phyloP scores from a whole-genome alignment of 2,888 invertebrate genomes.

The Pachymerium ferrugineum region DNA sequence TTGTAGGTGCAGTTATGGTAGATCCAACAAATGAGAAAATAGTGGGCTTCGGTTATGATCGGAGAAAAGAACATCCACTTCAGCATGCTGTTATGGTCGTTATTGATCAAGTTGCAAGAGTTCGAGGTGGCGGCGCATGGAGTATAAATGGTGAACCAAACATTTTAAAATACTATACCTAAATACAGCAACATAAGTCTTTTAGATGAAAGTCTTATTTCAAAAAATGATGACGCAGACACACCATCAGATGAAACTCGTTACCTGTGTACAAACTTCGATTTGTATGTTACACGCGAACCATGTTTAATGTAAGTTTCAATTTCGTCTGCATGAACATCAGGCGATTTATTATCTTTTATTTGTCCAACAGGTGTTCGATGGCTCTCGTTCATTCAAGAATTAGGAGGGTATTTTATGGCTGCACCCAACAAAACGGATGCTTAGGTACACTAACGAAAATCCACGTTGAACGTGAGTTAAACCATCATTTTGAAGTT shows the following conservation, averaged over 20 bases:
- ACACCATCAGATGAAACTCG: slow-evolving; percentile 48
- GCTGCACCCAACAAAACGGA: slow-evolving; percentile 52
- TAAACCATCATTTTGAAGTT: slow-evolving; percentile 91
- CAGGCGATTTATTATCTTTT: slow-evolving; percentile 9
- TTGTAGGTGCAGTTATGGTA: slow-evolving; percentile 60
- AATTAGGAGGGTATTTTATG: slow-evolving; percentile 71
- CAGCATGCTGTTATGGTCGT: slow-evolving; percentile 81
- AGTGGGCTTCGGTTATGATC: slow-evolving; percentile 59
- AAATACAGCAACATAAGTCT: too few species aligned
- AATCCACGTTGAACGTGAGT: slow-evolving; percentile 67
- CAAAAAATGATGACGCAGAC: slow-evolving; percentile 40
- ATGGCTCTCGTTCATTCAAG: slow-evolving; percentile 94
- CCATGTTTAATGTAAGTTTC: slow-evolving; percentile 72
- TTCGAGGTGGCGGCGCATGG: slow-evolving; percentile 72
- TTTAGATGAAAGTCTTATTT: not conserved
- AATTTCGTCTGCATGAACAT: not conserved
- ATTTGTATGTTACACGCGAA: slow-evolving; percentile 73
- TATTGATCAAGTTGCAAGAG: slow-evolving; percentile 74
- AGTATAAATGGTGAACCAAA: not conserved
- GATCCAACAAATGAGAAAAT: slow-evolving; percentile 67
- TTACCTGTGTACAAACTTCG: slow-evolving; percentile 82
- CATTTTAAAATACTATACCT: too few species aligned
- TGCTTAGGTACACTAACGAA: slow-evolving; percentile 66
- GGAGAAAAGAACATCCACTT: slow-evolving; percentile 58
- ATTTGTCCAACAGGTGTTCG: slow-evolving; percentile 57